Evolutionary conservation across 2,888 invertebrate genomes (phyloP).

Genomic region (Hermaeophaga mercurialis): DNA sequence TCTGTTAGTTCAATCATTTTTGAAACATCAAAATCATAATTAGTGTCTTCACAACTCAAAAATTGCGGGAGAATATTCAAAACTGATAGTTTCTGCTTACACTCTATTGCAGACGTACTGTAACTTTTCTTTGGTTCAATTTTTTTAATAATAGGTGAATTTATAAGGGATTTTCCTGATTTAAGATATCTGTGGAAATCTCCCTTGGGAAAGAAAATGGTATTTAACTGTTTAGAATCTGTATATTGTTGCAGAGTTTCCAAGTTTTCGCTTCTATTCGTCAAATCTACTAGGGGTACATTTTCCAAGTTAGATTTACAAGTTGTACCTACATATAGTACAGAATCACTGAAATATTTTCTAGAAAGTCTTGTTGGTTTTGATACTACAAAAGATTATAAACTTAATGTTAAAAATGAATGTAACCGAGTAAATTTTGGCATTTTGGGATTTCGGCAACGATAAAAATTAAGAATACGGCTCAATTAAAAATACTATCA

Average conservation of each 20-base stretch:
- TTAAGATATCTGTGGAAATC: slow-evolving; percentile 21
- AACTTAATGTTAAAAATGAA: too few species aligned
- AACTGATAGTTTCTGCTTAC: slow-evolving; percentile 26
- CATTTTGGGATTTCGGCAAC: too few species aligned
- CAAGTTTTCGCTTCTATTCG: slow-evolving; percentile 16
- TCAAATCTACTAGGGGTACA: slow-evolving; percentile 30
- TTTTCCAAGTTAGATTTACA: slow-evolving; percentile 22
- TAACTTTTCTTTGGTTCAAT: slow-evolving; percentile 18
- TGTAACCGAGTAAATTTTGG: too few species aligned
- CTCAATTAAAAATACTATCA: too few species aligned
- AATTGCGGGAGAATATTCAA: slow-evolving; percentile 34
- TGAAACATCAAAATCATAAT: slow-evolving; percentile 3
- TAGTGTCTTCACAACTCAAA: slow-evolving; percentile 22
- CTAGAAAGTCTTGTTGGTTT: background rate
- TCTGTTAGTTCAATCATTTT: slow-evolving; percentile 24
- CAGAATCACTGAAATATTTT: slow-evolving; percentile 27
- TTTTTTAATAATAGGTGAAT: slow-evolving; percentile 23
- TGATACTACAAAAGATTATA: too few species aligned
- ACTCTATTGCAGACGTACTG: slow-evolving; percentile 19
- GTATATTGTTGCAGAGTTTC: slow-evolving; percentile 2
- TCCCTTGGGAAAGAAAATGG: slow-evolving; percentile 29
- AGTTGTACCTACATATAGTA: slow-evolving; percentile 32
- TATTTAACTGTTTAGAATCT: slow-evolving; percentile 21
- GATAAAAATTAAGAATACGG: too few species aligned
- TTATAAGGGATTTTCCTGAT: slow-evolving; percentile 26